Evolutionary conservation across 2,797 vertebrate species (phyloP).

Genomic region (Pyrrhura leucotis): DNA sequence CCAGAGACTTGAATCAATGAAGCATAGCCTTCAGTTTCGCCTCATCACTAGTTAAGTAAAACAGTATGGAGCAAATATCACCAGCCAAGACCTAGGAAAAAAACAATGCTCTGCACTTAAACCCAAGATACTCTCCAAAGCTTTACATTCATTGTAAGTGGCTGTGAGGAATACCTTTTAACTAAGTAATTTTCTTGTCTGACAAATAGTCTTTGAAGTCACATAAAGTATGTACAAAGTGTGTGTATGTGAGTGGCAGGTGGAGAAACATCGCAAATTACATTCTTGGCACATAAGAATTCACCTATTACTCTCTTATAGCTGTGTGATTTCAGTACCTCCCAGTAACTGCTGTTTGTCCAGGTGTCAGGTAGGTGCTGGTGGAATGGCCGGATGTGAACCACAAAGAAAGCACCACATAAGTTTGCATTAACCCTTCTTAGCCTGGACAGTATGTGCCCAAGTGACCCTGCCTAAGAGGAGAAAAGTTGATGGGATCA

Average conservation of each 20-base stretch:
- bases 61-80: background rate
- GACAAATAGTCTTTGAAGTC: constrained; percentile 8
- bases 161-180: background rate
- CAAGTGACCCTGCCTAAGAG: background rate
- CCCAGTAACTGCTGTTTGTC: background rate
- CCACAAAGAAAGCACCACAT: background rate
- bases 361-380: background rate
- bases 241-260: background rate
- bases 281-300: background rate
- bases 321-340: background rate
- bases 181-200: constrained; percentile 29
- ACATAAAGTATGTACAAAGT: background rate
- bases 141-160: background rate
- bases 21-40: background rate
- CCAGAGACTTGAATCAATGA: accelerated
- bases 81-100: background rate
- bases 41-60: background rate
- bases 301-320: background rate
- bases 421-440: background rate
- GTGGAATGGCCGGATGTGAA: background rate
- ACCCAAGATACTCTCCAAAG: background rate
- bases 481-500: background rate
- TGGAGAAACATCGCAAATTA: background rate
- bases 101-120: background rate
- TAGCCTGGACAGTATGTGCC: background rate